These are phyloP conservation scores for Geococcyx californianus DNA, from an alignment of 2,113 vertebrate species.

Conservation along the genomic window DNA sequence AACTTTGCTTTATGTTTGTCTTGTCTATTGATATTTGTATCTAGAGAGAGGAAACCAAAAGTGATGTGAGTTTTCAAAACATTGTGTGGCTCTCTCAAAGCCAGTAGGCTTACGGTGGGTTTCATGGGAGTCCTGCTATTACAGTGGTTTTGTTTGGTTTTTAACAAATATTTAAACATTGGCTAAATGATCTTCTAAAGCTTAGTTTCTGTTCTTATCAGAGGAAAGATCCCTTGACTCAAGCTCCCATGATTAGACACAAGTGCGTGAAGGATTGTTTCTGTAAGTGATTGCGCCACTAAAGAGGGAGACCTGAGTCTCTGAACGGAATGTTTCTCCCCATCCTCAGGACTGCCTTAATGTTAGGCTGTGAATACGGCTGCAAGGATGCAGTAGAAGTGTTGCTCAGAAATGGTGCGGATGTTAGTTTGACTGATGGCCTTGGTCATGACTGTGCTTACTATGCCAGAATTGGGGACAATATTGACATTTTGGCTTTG, in stretches of 20 bases:
- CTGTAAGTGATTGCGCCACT: accelerated
- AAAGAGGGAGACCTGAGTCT: accelerated
- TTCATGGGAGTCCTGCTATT: accelerated
- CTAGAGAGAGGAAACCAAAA: not conserved
- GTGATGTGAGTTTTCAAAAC: not conserved
- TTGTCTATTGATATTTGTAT: not conserved
- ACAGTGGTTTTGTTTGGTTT: not conserved
- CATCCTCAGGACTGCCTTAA: conserved; percentile 86
- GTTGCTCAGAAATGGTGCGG: conserved; percentile 84
- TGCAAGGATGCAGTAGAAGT: conserved; percentile 94
- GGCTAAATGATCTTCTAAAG: not conserved
- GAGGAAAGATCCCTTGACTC: not conserved
- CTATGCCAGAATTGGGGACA: conserved; percentile 92
- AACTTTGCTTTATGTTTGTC: not conserved
- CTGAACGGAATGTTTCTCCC: not conserved
- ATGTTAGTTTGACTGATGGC: conserved; percentile 82
- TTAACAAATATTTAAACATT: not conserved
- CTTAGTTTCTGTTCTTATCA: not conserved
- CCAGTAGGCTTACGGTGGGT: not conserved
- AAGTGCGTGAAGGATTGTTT: accelerated
- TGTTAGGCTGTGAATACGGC: conserved; percentile 91
- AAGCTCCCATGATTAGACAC: accelerated
- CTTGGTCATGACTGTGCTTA: conserved; percentile 88
- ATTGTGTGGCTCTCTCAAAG: not conserved
- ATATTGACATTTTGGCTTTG: conserved; percentile 82